Percentiles rank a stretch among this genome's conserved stretches.
Evolutionary conservation across 2,113 vertebrate species (phyloP).

Genomic region (Eublepharis macularius): DNA sequence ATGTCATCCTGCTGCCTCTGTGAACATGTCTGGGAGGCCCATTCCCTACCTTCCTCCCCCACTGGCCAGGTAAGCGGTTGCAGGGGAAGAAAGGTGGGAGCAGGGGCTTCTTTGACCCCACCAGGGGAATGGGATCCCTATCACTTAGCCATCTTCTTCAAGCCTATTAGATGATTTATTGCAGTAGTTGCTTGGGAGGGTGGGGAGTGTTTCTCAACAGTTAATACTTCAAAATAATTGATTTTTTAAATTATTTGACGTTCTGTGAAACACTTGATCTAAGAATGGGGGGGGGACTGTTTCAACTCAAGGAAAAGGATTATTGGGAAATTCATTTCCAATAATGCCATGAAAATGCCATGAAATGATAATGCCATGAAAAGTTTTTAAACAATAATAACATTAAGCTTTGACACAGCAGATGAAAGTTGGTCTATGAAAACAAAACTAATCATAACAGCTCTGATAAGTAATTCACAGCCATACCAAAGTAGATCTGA

Average conservation of each 20-base stretch:
- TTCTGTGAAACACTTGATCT: conserved; percentile 59
- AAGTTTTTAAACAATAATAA: conserved; percentile 43
- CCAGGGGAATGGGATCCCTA: too few relatives aligned
- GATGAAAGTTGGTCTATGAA: background rate
- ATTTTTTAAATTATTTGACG: conserved; percentile 62
- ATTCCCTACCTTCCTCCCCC: too few relatives aligned
- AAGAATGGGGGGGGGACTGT: conserved; percentile 58
- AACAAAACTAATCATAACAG: background rate
- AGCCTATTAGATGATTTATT: conserved; percentile 56
- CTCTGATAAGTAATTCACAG: conserved; percentile 43
- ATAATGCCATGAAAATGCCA: conserved; percentile 40
- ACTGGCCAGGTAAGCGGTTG: too few relatives aligned
- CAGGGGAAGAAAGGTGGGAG: too few relatives aligned
- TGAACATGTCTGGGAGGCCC: too few relatives aligned
- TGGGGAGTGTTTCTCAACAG: background rate
- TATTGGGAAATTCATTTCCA: conserved; percentile 60
- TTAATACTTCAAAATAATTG: conserved; percentile 70
- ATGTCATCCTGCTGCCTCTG: too few relatives aligned
- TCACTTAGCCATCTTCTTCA: conserved; percentile 56
- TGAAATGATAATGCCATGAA: conserved; percentile 39
- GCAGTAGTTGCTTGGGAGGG: background rate
- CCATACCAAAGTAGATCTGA: conserved; percentile 27
- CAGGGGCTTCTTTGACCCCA: too few relatives aligned
- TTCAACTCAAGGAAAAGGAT: conserved; percentile 55
- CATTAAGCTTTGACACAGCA: conserved; percentile 58